Conservation (phyloP, 1,140 invertebrate species). For the Eriosoma lanigerum region DNA sequence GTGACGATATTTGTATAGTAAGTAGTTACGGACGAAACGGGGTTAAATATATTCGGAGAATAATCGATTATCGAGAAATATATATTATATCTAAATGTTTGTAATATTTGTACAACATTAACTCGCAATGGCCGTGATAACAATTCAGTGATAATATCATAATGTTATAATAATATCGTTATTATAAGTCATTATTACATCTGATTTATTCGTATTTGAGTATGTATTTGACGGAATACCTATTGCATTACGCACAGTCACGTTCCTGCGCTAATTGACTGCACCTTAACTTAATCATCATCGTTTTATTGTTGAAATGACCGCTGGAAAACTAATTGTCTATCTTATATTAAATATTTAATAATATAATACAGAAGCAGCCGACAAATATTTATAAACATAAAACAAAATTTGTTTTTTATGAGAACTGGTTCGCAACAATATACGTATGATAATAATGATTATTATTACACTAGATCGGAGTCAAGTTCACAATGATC, state of each 20-base stretch:
- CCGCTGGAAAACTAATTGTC: neutral
- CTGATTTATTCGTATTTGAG: too few relatives aligned
- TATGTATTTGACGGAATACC: neutral
- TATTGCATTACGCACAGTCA: neutral
- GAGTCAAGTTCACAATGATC: conserved; percentile 1
- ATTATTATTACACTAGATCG: neutral
- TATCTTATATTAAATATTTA: neutral
- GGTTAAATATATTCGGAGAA: neutral
- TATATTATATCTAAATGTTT: neutral
- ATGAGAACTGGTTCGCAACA: too few relatives aligned
- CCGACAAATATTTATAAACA: neutral
- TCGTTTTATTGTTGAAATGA: neutral
- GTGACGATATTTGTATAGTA: too few relatives aligned
- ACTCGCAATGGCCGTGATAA: neutral
- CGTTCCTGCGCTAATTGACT: neutral
- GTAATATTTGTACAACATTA: neutral
- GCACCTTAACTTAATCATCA: neutral
- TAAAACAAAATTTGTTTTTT: neutral
- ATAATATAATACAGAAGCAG: neutral
- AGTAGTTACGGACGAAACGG: neutral
- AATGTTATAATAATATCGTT: neutral
- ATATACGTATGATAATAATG: too few relatives aligned
- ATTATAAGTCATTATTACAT: neutral
- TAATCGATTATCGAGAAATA: neutral
- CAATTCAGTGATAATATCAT: neutral